Evolutionary conservation across 1,140 invertebrate species (phyloP).

Genomic region (Xylocopa sonorina): DNA sequence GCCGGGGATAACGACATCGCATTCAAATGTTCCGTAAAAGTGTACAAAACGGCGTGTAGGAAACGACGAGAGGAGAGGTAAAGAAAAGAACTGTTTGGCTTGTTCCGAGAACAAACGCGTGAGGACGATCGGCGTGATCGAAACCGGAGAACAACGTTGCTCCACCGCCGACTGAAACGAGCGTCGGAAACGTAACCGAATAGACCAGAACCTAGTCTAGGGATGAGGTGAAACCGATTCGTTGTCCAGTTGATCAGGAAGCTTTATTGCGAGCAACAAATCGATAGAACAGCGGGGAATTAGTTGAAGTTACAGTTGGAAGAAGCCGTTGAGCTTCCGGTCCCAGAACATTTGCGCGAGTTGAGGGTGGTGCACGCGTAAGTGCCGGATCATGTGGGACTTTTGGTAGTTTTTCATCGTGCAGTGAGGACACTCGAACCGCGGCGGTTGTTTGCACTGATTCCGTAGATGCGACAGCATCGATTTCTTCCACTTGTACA

Average conservation of each 20-base stretch:
- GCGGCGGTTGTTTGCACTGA: conserved; percentile 82
- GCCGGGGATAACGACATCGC: no score
- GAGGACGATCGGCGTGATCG: no score
- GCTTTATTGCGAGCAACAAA: conserved; percentile 34
- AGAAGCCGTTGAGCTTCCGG: conserved; percentile 33
- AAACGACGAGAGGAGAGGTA: no score
- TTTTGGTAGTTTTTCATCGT: conserved; percentile 63
- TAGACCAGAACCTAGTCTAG: no score
- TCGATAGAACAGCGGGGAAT: background rate
- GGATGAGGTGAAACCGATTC: background rate
- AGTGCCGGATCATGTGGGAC: conserved; percentile 63
- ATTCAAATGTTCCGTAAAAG: no score
- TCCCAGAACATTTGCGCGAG: conserved; percentile 55
- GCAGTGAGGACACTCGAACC: conserved; percentile 82
- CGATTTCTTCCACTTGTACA: conserved; percentile 83
- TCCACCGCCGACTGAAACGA: no score
- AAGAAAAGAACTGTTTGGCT: no score
- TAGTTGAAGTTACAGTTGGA: conserved; percentile 19
- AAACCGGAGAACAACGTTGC: no score
- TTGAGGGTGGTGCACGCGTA: conserved; percentile 58
- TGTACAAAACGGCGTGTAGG: no score
- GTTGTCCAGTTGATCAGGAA: background rate
- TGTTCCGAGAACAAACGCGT: no score
- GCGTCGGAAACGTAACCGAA: no score
- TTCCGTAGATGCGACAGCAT: conserved; percentile 82